A percentile compares a stretch with the other conserved stretches of the same genome.
Evolutionary conservation across 2,113 vertebrate species (phyloP).

Genomic region (Bungarus multicinctus): DNA sequence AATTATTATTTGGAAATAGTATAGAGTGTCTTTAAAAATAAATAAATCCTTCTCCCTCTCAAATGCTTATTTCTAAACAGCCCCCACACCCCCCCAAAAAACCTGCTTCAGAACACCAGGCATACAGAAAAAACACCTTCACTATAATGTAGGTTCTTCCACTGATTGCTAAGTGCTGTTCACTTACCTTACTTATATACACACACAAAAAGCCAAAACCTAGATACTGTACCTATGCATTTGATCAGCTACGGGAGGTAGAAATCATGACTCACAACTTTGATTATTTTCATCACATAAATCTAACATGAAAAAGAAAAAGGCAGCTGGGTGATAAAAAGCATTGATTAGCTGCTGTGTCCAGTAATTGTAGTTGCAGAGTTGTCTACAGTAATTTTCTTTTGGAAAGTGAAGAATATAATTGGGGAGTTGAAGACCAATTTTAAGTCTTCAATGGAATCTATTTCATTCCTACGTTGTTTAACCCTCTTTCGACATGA

Average conservation of each 20-base stretch:
- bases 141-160: background rate
- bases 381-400: background rate
- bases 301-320: background rate
- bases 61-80: background rate
- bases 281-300: background rate
- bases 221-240: background rate
- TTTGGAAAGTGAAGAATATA: background rate
- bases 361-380: background rate
- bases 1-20: background rate
- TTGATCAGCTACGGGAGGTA: background rate
- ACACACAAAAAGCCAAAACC: background rate
- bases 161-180: background rate
- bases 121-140: background rate
- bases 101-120: background rate
- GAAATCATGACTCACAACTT: background rate
- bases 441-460: background rate
- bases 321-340: background rate
- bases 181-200: background rate
- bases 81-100: too few species aligned
- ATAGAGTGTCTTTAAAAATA: background rate
- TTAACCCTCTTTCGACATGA: background rate
- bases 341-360: background rate
- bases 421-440: background rate
- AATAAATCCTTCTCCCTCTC: background rate
- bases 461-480: background rate